Evolutionary conservation across 2,888 invertebrate species (phyloP), one percentile per base, ranked within the genome.

Genomic region (Anorthoa munda): DNA sequence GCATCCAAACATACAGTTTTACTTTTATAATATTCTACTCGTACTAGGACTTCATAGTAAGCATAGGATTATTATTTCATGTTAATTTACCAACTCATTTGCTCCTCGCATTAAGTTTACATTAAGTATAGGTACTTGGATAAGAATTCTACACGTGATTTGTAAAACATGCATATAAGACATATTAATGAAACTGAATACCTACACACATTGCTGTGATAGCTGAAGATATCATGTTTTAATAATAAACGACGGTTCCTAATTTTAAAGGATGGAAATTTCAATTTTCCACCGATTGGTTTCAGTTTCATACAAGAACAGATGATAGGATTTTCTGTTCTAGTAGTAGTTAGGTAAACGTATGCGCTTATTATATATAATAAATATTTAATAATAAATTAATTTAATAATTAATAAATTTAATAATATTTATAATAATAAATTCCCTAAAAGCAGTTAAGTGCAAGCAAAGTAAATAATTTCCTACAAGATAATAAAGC

Each of bases 191-290:
- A 61, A 18, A 26, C 48, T 50, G 13, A 50, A 26, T 45, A 26
- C 4, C 26, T 26, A n/a, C 13, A 63, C 23, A 26, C 56, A 63
- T 3, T 2, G 50, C 26, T 63, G 26, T 58, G 17, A 18, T 45
- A 12, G 13, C 11, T 23, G 26, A 68, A 7, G 9, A 72, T 56
- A 23, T 72, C 53, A 39, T 39, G 45, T 71, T 31, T 23, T 18
- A n/a, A 31, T 60, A 51, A n/a, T 50, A 18, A 21, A 51, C 11
- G 17, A 23, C 5, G 0, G 39, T 39, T 12, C 7, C 23, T 15
- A 21, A 21, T 56, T 50, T 48, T 11, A 7, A 23, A 15, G 1
- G 0, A 11, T 26, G 39, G 17, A 55, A 39, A 39, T 70, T 0
- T 12, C 17, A 53, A 69, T 31, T 15, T 26, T 50, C 51, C 15